Percentiles rank a stretch among this genome's conserved stretches.
Conservation (phyloP, 2,113 vertebrate species). For the Hippolais icterina region DNA sequence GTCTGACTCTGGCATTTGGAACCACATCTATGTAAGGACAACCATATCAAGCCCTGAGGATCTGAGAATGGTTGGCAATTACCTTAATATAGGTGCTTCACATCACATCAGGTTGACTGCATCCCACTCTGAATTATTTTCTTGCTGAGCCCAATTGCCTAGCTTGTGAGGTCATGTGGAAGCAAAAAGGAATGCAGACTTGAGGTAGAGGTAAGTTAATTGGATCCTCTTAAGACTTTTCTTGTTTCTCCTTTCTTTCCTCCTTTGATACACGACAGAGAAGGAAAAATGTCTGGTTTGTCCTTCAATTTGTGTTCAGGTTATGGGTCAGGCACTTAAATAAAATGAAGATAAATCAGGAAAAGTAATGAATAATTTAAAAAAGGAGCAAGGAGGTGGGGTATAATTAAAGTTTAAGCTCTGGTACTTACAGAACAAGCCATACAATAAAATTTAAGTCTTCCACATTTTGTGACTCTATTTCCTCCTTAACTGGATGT, state of each 20-base stretch:
- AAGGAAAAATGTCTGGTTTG: neutral
- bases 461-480: neutral
- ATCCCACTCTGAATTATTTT: neutral
- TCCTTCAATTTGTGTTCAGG: neutral
- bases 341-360: neutral
- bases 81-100: neutral
- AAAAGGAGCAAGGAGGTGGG: neutral
- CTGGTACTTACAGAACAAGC: neutral
- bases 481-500: neutral
- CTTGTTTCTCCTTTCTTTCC: neutral
- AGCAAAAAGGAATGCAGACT: neutral
- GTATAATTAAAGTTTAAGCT: neutral
- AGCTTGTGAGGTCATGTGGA: neutral
- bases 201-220: neutral
- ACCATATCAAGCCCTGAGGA: rapidly evolving
- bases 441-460: neutral
- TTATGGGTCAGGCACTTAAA: neutral
- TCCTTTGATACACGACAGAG: neutral
- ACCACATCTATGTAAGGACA: neutral
- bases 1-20: neutral
- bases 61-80: neutral
- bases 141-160: neutral
- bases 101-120: neutral
- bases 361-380: neutral
- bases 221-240: neutral